Evolutionary conservation across 2,888 invertebrate species (phyloP), one percentile per base, ranked within the genome.

Genomic region (Vannuccia rotundouncinata): DNA sequence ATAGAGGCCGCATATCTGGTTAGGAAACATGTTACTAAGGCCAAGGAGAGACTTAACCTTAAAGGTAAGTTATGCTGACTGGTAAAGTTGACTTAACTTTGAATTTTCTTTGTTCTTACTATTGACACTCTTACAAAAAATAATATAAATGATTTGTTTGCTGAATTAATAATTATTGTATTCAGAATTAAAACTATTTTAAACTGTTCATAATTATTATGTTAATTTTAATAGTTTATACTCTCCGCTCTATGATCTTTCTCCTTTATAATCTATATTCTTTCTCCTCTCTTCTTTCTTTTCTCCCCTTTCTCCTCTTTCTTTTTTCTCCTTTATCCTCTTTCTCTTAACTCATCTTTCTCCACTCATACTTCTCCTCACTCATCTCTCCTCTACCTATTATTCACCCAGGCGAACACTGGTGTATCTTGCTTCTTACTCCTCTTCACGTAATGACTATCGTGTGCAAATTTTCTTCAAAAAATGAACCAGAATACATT

Each of bases 401-500:
- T 45, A 5, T 17, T 10, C 45, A 10, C 17, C 66, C 66, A 66
- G 66, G 66, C 25, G 66, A 66, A 22, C 66, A 66, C 25, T 66
- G 66, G 66, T 66, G 66, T 22, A 5, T 66, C 10, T 22, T 66
- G 10, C 66, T 66, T 2, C 66, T 66, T 27, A 66, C 66, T 2
- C 66, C 66, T 66, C 66, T 66, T 27, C 66, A 66, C 2, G 25
- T 66, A 17, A 66, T 66, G 66, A 66, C 66, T 5, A 66, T 66
- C 66, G 66, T 66, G 2, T 66, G 66, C 66, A 17, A 27, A 5
- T 66, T 66, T 22, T 22, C 5, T 2, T 2, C 66, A 5, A 66
- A 66, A 22, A 13, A 5, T 22, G 66, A 66, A 22, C 22, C 66
- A 22, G 66, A 66, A 22, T 66, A 13, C 66, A 66, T 66, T 22